Evolutionary conservation across 2,888 invertebrate genomes (phyloP), one percentile per base, ranked within the genome.

Genomic region (Caradrina clavipalpis): DNA sequence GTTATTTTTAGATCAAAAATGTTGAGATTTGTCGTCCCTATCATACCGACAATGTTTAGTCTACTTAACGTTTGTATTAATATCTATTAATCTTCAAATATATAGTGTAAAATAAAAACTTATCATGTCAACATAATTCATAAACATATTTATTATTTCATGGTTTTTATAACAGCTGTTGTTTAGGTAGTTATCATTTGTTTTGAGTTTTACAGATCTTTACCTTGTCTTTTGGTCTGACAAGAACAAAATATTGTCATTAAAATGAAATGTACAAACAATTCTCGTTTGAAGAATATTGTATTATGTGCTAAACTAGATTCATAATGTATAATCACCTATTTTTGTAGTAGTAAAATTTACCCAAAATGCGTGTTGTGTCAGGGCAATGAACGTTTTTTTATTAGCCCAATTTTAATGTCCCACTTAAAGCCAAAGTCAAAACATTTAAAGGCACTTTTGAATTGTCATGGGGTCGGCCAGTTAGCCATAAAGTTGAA

Each of bases 21-120:
- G 0, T 17, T 3, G 5, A 1, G 5, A 78, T 77, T 73, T 54
- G 69, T 76, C 42, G 21, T n/a, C 2, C 1, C 39, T n/a, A 63
- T 61, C 13, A 19, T 55, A 70, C 51, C 19, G 35, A 53, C 53
- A 62, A 55, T 75, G 81, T 80, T 75, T 75, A 69, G 69, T 75
- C 71, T 78, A 69, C 47, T 67, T 69, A 72, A 62, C 26, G 54
- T 58, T 62, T 26, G n/a, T 59, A 69, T 69, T 69, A 78, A 75
- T 63, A 65, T 56, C 69, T 39, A 61, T 69, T 45, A 22, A 49
- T 74, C 61, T 66, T 50, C 19, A 54, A 61, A 64, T 58, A 69
- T 61, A 47, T 47, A 54, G 7, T 45, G 13, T 50, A 8, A 39
- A 73, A 55, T 71, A 71, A 62, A 81, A 78, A 64, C 13, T 59